Conservation (phyloP, 2,113 vertebrate species). For the Chaetodon auriga region DNA sequence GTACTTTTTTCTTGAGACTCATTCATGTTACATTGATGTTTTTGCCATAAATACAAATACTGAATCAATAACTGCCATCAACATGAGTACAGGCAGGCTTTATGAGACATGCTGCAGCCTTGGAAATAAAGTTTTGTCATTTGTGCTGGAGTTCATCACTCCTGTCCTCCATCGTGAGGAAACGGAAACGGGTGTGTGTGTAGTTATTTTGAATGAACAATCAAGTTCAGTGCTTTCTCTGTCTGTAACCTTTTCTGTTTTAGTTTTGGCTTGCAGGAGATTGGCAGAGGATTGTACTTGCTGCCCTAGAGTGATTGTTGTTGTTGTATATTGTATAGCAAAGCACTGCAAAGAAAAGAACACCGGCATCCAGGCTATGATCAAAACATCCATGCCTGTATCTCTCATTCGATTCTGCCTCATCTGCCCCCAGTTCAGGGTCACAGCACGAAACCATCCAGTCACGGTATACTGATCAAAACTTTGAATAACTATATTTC, state of each 20-base stretch:
- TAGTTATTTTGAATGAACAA: neutral
- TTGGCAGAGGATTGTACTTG: neutral
- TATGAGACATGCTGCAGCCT: neutral
- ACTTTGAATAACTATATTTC: neutral
- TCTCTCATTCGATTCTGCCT: neutral
- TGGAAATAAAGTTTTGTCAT: neutral
- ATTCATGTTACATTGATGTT: neutral
- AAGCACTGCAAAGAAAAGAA: conserved; percentile 25
- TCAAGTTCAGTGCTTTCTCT: neutral
- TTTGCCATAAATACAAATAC: neutral
- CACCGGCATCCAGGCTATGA: conserved; percentile 4
- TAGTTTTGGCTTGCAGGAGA: neutral
- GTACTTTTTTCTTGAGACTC: too few species aligned
- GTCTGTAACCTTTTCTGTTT: neutral
- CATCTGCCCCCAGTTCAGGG: neutral
- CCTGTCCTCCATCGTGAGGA: too few species aligned
- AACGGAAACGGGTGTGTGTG: too few species aligned
- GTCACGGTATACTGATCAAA: conserved; percentile 1
- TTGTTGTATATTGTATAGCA: neutral
- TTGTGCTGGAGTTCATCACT: neutral
- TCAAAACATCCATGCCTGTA: conserved; percentile 22
- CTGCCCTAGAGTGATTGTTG: neutral
- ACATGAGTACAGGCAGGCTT: neutral
- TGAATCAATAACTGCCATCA: neutral
- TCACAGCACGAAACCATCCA: neutral